phyloP scores from a whole-genome alignment of 2,797 vertebrate genomes.

The Amphiprion clarkii region DNA sequence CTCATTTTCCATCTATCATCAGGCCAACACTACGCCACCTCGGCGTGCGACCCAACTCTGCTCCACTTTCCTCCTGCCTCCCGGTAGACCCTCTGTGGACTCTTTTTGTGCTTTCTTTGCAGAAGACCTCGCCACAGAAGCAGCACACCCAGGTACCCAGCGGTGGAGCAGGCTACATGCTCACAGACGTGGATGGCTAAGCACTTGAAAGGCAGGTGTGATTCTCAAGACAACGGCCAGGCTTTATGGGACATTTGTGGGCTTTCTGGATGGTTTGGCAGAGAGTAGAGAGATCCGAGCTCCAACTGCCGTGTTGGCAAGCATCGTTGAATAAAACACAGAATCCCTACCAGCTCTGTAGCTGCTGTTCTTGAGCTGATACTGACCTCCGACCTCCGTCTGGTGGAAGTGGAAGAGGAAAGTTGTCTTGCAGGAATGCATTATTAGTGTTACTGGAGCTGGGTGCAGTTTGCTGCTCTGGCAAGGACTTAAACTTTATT shows the following conservation, averaged over 20 bases:
- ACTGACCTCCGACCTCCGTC: constrained; percentile 48
- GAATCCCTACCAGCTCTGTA: constrained; percentile 30
- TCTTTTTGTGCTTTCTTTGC: constrained; percentile 33
- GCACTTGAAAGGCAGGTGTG: constrained; percentile 56
- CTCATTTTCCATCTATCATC: constrained; percentile 74
- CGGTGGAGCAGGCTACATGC: constrained; percentile 39
- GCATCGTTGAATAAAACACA: constrained; percentile 47
- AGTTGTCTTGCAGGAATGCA: neutral
- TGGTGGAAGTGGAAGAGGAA: neutral
- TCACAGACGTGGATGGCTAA: constrained; percentile 57
- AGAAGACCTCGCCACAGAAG: constrained; percentile 27
- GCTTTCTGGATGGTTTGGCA: constrained; percentile 26
- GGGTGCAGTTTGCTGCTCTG: neutral
- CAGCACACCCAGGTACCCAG: constrained; percentile 36
- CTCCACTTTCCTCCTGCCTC: constrained; percentile 70
- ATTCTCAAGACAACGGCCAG: constrained; percentile 47
- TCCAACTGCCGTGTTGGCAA: constrained; percentile 37
- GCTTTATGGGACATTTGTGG: constrained; percentile 58
- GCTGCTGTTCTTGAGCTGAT: constrained; percentile 32
- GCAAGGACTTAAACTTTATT: neutral
- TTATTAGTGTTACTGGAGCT: neutral
- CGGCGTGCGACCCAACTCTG: constrained; percentile 46
- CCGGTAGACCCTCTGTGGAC: constrained; percentile 34
- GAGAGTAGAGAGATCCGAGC: constrained; percentile 31
- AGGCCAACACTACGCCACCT: neutral